Percentiles rank a stretch among this genome's conserved stretches.
These are phyloP conservation scores for Labeo calbasu DNA, from an alignment of 2,797 vertebrate species.

Conservation along the genomic window DNA sequence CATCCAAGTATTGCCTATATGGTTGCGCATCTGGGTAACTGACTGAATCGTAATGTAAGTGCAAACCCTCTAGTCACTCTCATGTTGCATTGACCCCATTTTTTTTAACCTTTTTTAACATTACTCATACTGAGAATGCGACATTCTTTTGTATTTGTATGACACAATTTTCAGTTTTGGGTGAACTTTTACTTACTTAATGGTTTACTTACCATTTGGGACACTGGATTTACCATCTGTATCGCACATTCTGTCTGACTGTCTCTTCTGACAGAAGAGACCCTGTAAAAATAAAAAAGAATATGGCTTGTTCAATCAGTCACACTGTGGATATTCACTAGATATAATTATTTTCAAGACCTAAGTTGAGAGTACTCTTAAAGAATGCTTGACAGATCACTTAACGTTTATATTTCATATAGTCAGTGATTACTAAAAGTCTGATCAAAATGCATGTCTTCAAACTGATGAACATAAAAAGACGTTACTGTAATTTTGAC, in stretches of 20 bases:
- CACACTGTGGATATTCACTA: background rate
- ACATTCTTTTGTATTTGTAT: background rate
- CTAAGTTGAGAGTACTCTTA: background rate
- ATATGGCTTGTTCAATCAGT: background rate
- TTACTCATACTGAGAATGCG: no score
- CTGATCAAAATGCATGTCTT: background rate
- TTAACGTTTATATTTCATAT: background rate
- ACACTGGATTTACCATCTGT: conserved; percentile 69
- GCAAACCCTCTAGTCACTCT: background rate
- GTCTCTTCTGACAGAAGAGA: conserved; percentile 67
- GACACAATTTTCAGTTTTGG: background rate
- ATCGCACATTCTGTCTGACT: conserved; percentile 74
- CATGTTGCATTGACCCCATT: background rate
- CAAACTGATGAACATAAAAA: background rate
- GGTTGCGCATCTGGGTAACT: no score
- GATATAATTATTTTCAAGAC: background rate
- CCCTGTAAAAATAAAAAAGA: conserved; percentile 55
- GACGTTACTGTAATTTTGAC: background rate
- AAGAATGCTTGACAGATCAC: background rate
- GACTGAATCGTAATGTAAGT: no score
- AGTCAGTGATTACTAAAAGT: background rate
- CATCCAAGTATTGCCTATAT: no score
- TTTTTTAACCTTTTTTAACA: background rate
- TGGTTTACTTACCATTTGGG: conserved; percentile 70
- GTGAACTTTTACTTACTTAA: background rate